Evolutionary conservation across 2,797 vertebrate species (phyloP).

Genomic region (Lerista edwardsae): DNA sequence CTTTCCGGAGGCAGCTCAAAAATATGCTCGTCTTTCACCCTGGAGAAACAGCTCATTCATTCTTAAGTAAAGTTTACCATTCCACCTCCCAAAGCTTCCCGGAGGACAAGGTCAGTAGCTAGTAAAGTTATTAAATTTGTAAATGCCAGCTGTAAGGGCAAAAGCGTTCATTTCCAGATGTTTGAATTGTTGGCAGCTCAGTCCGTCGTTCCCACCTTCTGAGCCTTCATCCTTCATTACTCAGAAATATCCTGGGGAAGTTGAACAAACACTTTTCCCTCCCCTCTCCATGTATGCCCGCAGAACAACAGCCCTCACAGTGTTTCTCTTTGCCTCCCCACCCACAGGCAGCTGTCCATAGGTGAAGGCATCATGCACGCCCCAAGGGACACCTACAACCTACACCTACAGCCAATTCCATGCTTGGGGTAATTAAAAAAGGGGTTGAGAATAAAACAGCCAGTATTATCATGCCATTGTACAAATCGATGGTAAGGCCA

Average conservation of each 20-base stretch:
- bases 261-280: background rate
- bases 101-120: background rate
- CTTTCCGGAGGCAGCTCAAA: constrained; percentile 18
- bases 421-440: too few relatives aligned
- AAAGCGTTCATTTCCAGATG: background rate
- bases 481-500: too few relatives aligned
- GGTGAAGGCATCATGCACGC: too few relatives aligned
- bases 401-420: too few relatives aligned
- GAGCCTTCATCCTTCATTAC: background rate
- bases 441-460: too few relatives aligned
- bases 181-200: background rate
- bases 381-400: too few relatives aligned
- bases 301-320: too few relatives aligned
- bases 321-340: too few relatives aligned
- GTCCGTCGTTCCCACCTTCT: background rate
- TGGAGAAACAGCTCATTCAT: background rate
- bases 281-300: too few relatives aligned
- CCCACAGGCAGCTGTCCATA: too few relatives aligned
- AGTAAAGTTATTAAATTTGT: constrained; percentile 1
- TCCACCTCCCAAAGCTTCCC: background rate
- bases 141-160: background rate
- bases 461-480: too few relatives aligned
- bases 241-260: background rate
- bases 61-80: constrained; percentile 16
- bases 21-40: constrained; percentile 7